Evolutionary conservation across 2,113 vertebrate species (phyloP), one percentile per base, ranked within the genome.

Genomic region (Carassius carassius): DNA sequence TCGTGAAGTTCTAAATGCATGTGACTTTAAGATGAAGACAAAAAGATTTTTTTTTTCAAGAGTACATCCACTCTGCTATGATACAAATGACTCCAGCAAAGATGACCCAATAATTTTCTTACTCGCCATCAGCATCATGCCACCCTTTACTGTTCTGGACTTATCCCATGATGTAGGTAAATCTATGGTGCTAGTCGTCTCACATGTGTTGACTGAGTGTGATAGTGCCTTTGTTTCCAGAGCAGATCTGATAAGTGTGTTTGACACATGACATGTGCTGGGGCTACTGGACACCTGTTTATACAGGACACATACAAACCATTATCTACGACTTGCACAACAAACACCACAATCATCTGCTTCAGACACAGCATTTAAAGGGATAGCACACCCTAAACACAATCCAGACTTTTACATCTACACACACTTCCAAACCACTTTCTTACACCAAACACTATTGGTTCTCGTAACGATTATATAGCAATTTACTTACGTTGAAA

Each of bases 291-390:
- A 35, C 49, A 35, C n/a, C 25, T 56, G 74, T 77, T 77, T 54
- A 56, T 29, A 77, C 49, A 77, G 49, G 49, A 77, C 25, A 77
- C 74, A 56, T 5, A 29, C 25, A 77, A 51, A 75, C 73, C 44
- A 17, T 75, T 75, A 75, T 51, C 44, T 75, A 19, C 63, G 29
- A 56, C 74, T 56, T 35, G 13, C 49, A 77, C 17, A 56, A 76
- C 14, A 77, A 32, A 77, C 14, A 75, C 14, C 7, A 75, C 23
- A 77, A 13, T 13, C 10, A 19, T 35, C 5, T 77, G 49, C 25
- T 35, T 35, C 49, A 56, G 11, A 77, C 25, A 35, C 49, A 32
- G 35, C 49, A 77, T 35, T 77, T 56, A 56, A 77, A 54, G 25
- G 17, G 56, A 47, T 12, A 47, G 44, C 12, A 12, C 11, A 12